Evolutionary conservation across 2,113 vertebrate species (phyloP).

Genomic region (Phodopus roborovskii): DNA sequence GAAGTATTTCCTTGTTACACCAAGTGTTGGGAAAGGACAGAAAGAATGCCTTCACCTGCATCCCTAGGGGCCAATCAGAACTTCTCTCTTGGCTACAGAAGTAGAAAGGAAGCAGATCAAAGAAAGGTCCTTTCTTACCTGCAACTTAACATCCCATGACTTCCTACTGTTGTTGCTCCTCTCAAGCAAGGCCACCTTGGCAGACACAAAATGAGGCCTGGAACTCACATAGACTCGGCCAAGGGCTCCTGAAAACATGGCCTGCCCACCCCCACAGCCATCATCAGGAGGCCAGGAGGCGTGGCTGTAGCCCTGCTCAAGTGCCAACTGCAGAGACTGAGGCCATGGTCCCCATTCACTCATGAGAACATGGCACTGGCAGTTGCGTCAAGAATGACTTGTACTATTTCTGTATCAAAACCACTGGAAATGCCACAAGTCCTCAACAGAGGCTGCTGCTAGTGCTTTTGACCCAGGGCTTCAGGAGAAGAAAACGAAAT

Average conservation of each 20-base stretch:
- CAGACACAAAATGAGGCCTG: accelerated
- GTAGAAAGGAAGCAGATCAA: neutral
- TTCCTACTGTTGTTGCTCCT: accelerated
- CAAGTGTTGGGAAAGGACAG: accelerated
- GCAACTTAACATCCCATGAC: accelerated
- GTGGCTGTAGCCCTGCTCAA: accelerated
- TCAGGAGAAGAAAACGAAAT: conserved; percentile 80
- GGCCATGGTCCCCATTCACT: conserved; percentile 78
- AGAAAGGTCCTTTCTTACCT: accelerated
- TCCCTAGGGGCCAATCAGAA: neutral
- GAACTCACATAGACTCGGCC: accelerated
- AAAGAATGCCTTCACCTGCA: neutral
- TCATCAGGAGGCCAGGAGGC: neutral
- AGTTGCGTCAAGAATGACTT: conserved; percentile 81
- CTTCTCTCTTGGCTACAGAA: neutral
- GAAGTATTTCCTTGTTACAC: accelerated
- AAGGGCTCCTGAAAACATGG: neutral
- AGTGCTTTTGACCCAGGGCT: conserved; percentile 82
- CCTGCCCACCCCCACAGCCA: accelerated
- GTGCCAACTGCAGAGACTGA: neutral
- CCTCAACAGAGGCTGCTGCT: conserved; percentile 71
- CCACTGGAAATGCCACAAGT: conserved; percentile 75
- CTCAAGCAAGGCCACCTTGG: accelerated
- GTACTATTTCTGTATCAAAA: conserved; percentile 79
- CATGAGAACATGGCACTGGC: neutral